Base-by-base conservation (phyloP, 1,140 invertebrate species). In the Trichogramma pretiosum region DNA sequence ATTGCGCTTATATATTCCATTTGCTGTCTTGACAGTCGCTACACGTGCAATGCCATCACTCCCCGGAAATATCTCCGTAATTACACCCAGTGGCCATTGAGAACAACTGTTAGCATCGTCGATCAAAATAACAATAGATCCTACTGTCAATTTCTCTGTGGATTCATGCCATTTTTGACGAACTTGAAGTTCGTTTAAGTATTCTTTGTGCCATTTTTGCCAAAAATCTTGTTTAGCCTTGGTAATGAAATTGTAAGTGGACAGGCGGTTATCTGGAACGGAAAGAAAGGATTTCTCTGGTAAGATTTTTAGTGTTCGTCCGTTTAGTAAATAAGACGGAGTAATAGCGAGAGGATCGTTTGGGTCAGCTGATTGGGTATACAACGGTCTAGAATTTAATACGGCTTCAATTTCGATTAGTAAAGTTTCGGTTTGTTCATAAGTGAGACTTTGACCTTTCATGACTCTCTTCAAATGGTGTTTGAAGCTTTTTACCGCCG, bases 51-150 rank as follows among this genome's bases (percentile, higher is more conserved):
- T 30, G 4, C 37, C 41, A 32, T 61, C 59, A 9, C 34, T 13
- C 7, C 57, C 59, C 5, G 59, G 56, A 43, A 44, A 46, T 3
- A 45, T n/a, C 19, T 55, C 18, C 2, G 40, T 36, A 10, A 61
- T 30, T 0, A 54, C 36, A 5, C 53, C 55, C 14, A 62, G n/a
- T 17, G 24, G 41, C 58, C 60, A 58, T 13, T 37, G 33, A 0
- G 24, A 22, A 3, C 55, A 53, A 1, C 54, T 54, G 9, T 21
- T 16, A 30, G 43, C 38, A 23, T 43, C 22, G 8, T 44, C 48
- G 1, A 35, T 30, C 5, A 42, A 11, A 5, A 48, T 21, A 11
- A 48, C 46, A 13, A 40, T 11, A 3, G 28, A 23, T 41, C 38
- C 46, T 8, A 30, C 26, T 13, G 26, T 30, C 7, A 30, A 9